A percentile compares a stretch with the other conserved stretches of the same genome.
Evolutionary conservation across 2,797 vertebrate genomes (phyloP).

Genomic region (Micrastur ruficollis): DNA sequence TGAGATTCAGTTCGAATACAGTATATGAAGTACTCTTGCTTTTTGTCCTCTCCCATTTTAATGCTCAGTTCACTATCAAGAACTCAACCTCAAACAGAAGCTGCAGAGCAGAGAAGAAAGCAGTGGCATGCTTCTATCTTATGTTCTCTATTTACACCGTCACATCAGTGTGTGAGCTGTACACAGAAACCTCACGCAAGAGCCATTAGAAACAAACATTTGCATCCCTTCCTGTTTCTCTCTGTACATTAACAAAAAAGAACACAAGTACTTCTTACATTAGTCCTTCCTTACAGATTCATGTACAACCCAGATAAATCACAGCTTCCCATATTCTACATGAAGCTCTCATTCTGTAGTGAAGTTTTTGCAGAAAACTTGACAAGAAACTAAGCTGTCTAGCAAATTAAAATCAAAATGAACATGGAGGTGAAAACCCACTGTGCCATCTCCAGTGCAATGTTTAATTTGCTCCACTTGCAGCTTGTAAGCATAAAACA

Average conservation of each 20-base stretch:
- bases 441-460: not conserved
- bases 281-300: not conserved
- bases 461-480: not conserved
- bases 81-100: not conserved
- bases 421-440: not conserved
- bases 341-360: not conserved
- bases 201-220: not conserved
- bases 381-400: not conserved
- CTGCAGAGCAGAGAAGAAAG: not conserved
- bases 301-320: not conserved
- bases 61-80: not conserved
- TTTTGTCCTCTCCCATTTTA: not conserved
- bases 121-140: not conserved
- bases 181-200: not conserved
- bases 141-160: not conserved
- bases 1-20: fast-evolving
- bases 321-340: not conserved
- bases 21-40: not conserved
- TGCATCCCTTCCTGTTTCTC: not conserved
- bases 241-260: no score
- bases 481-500: not conserved
- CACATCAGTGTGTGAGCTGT: fast-evolving
- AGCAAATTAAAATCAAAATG: not conserved
- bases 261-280: not conserved
- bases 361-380: not conserved